phyloP scores from a whole-genome alignment of 2,113 vertebrate species.

The Zosterops hypoxanthus region DNA sequence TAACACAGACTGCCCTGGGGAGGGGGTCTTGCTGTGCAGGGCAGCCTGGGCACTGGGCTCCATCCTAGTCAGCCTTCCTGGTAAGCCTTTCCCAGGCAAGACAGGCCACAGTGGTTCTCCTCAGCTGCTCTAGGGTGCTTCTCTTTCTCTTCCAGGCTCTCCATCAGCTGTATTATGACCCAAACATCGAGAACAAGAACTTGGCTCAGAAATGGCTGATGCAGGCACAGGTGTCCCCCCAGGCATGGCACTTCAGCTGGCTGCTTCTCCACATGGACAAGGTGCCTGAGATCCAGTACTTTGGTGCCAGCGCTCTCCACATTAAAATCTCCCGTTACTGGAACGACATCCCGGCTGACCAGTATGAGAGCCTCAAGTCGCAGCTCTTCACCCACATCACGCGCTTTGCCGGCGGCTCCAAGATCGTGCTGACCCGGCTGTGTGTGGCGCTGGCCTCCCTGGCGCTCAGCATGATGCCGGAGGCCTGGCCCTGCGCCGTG shows the following conservation, averaged over 20 bases:
- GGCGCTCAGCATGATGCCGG: slow-evolving; percentile 98
- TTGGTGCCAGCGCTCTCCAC: slow-evolving; percentile 96
- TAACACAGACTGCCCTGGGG: not conserved
- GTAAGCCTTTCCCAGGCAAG: not conserved
- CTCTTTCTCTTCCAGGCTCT: slow-evolving; percentile 83
- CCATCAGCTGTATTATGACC: slow-evolving; percentile 98
- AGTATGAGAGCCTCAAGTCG: slow-evolving; percentile 94
- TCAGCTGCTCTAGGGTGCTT: slow-evolving; percentile 30
- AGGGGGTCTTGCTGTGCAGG: not conserved
- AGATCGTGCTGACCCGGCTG: slow-evolving; percentile 96
- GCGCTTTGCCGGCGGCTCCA: slow-evolving; percentile 92
- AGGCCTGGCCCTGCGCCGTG: slow-evolving; percentile 94
- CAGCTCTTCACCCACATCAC: slow-evolving; percentile 98
- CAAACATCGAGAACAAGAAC: slow-evolving; percentile 99
- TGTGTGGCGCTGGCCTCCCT: slow-evolving; percentile 95
- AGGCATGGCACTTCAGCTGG: slow-evolving; percentile 99
- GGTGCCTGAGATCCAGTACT: slow-evolving; percentile 99
- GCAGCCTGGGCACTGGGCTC: not conserved
- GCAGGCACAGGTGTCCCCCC: slow-evolving; percentile 97
- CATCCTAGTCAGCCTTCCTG: not conserved
- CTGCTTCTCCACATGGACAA: slow-evolving; percentile 92
- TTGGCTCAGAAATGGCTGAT: slow-evolving; percentile 99
- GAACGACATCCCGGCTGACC: slow-evolving; percentile 95
- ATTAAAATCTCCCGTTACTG: slow-evolving; percentile 99
- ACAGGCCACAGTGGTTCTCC: not conserved